phyloP scores from a whole-genome alignment of 2,797 vertebrate genomes.

The Passerculus sandwichensis region DNA sequence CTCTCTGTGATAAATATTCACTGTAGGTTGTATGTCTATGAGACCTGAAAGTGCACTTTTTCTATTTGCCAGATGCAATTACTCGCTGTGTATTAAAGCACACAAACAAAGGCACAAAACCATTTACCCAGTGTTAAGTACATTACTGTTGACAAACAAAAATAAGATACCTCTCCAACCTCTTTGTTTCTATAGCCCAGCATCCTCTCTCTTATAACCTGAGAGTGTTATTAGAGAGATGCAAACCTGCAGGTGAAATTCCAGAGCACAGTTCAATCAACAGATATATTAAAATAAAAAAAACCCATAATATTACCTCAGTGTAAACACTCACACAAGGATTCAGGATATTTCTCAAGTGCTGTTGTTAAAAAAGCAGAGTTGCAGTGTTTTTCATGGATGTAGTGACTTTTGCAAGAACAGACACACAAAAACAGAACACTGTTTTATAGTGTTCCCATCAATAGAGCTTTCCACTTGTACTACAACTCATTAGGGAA shows the following conservation, averaged over 20 bases:
- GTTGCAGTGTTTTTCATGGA: neutral
- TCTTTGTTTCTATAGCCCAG: neutral
- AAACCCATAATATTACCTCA: neutral
- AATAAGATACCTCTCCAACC: neutral
- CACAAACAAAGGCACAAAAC: neutral
- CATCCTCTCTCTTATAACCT: neutral
- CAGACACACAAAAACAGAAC: neutral
- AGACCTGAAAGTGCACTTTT: neutral
- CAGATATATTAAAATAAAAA: neutral
- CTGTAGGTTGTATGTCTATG: neutral
- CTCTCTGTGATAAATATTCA: conserved; percentile 1
- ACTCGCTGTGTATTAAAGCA: neutral
- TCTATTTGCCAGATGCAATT: neutral
- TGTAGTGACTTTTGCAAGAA: neutral
- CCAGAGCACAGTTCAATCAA: neutral
- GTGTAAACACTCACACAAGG: neutral
- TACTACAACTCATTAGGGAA: neutral
- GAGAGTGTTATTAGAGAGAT: neutral
- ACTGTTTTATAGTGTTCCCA: neutral
- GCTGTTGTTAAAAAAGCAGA: neutral
- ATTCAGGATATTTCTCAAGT: neutral
- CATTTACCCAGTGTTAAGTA: neutral
- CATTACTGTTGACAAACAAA: neutral
- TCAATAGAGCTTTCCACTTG: neutral
- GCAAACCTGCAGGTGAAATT: neutral